A percentile compares a stretch with the other conserved stretches of the same genome.
phyloP scores from a whole-genome alignment of 1,140 invertebrate species.

The Copidosoma floridanum region DNA sequence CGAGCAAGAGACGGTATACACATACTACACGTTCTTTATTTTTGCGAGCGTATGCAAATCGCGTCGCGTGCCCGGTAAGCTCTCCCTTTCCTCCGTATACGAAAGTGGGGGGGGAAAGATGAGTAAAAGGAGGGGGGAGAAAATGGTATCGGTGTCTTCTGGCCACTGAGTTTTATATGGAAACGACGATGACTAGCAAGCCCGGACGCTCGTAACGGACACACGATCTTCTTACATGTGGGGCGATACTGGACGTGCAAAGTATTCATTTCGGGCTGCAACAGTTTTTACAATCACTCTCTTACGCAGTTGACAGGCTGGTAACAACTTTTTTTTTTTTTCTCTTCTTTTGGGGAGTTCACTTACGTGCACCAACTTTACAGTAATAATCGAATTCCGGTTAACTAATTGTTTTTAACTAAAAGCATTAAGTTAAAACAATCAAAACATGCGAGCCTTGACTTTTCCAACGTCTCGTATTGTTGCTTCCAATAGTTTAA shows the following conservation, averaged over 20 bases:
- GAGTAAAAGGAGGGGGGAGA: constrained; percentile 13
- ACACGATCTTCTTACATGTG: background rate
- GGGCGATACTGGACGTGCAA: background rate
- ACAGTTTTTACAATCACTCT: no score
- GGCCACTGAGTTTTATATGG: constrained; percentile 37
- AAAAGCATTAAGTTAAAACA: no score
- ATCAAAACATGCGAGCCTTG: no score
- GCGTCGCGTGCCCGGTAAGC: constrained; percentile 31
- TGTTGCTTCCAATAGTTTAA: no score
- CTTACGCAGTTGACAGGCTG: no score
- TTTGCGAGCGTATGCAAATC: constrained; percentile 40
- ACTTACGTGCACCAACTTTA: no score
- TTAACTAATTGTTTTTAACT: no score
- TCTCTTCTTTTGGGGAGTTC: no score
- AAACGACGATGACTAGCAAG: constrained; percentile 5
- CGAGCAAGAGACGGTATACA: background rate
- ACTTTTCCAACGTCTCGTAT: no score
- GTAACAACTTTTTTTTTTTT: no score
- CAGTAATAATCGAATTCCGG: no score
- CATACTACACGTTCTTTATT: constrained; percentile 4
- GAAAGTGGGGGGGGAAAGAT: background rate
- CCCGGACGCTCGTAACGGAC: constrained; percentile 3
- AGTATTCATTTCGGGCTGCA: constrained; percentile 9
- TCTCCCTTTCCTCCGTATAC: no score
- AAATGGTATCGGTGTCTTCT: constrained; percentile 34